Base-by-base conservation (phyloP, 2,888 invertebrate genomes). In the Cheilosia grossa region DNA sequence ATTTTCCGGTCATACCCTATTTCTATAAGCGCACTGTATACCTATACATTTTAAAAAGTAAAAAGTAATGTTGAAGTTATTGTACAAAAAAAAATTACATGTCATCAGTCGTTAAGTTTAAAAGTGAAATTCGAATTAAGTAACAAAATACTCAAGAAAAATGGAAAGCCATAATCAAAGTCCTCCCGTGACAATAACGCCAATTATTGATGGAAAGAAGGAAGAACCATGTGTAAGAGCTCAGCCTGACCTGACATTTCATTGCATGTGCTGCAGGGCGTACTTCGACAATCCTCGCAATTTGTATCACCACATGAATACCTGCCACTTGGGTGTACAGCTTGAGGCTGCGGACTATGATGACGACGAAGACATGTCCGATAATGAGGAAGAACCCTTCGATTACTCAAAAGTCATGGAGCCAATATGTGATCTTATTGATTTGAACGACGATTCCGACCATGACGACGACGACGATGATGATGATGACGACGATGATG, bases 381-480 rank as follows among this genome's bases (percentile, higher is more conserved):
- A 87, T 10, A 87, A 89, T 15, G 87, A 87, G 17, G 87, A 87
- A 4, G 89, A 89, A 66, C 85, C 87, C 10, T 89, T 89, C 63
- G 91, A 91, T 64, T 91, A 91, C 47, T 91, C 91, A 66, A 91
- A 90, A 88, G 90, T 92, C 33, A 90, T 92, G 82, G 92, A 92
- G 75, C 92, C 92, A 0, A 89, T 92, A 10, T 92, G 92, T 85
- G 90, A 91, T 79, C 70, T 89, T 24, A 78, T 79, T 27, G 87
- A 88, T 74, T 81, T 83, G 6, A 87, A 87, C 13, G 82, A 88
- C 30, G 86, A 87, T 70, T 73, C 81, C 40, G 85, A 80, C 21
- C 67, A 70, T 21, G 78, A 83, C 4, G 83, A 81, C 9, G 89
- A 89, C 6, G 87, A 87, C 47, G 88, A 88, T 53, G 87, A 88